Conservation (phyloP, 1,140 invertebrate genomes). For the Eriosoma lanigerum region DNA sequence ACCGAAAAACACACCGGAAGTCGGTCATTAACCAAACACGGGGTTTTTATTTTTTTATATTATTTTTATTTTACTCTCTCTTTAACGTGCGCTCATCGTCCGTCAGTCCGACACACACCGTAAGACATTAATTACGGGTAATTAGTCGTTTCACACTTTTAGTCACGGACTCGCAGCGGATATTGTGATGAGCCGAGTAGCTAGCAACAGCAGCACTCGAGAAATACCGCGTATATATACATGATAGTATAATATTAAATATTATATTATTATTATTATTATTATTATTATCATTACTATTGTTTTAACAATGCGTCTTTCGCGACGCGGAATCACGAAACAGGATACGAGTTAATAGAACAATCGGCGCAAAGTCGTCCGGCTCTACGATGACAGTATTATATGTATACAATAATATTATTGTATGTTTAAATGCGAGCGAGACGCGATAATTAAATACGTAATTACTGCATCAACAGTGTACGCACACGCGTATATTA, state of each 20-base stretch:
- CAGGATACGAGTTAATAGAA: constrained; percentile 46
- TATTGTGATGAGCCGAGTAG: constrained; percentile 36
- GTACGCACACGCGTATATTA: neutral
- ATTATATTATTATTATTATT: constrained; percentile 23
- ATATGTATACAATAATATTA: too few species aligned
- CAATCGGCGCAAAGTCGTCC: neutral
- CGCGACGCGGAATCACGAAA: constrained; percentile 16
- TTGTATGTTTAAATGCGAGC: too few species aligned
- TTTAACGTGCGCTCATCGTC: neutral
- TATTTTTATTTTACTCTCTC: neutral
- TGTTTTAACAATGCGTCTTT: constrained; percentile 24
- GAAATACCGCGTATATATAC: neutral
- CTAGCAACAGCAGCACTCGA: neutral
- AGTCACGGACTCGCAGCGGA: constrained; percentile 47
- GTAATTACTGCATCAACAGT: neutral
- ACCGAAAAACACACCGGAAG: constrained; percentile 42
- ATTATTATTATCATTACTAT: neutral
- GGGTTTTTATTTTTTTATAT: constrained; percentile 10
- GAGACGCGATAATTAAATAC: constrained; percentile 25
- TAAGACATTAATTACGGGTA: constrained; percentile 44
- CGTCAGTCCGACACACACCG: constrained; percentile 6
- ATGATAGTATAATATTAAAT: neutral
- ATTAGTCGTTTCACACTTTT: constrained; percentile 52
- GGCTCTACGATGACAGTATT: neutral
- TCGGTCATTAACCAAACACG: constrained; percentile 45